phyloP scores from a whole-genome alignment of 2,888 invertebrate genomes.

The Philereme transversata region DNA sequence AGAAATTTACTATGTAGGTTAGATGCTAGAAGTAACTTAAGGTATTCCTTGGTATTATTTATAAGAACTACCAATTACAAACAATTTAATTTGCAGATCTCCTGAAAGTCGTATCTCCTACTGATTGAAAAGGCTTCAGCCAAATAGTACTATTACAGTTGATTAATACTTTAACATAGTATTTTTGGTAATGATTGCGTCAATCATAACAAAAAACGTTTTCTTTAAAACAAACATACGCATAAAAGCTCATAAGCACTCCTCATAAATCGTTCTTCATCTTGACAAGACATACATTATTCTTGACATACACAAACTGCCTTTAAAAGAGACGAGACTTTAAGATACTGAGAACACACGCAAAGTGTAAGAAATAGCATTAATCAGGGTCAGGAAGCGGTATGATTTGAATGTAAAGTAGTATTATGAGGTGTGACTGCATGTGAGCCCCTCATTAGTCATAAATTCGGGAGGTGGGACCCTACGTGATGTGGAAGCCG shows the following conservation, averaged over 20 bases:
- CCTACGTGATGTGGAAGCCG: constrained; percentile 68
- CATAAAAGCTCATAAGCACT: constrained; percentile 3
- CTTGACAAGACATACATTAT: constrained; percentile 36
- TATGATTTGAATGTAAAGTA: constrained; percentile 82
- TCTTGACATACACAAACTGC: constrained; percentile 28
- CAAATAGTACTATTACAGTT: too few species aligned
- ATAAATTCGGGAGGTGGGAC: constrained; percentile 66
- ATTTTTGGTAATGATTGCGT: neutral
- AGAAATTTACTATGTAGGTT: too few species aligned
- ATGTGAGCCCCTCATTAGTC: constrained; percentile 82
- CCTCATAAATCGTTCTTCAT: constrained; percentile 35
- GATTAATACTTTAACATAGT: too few species aligned
- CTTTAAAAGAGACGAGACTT: neutral
- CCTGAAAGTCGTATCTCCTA: too few species aligned
- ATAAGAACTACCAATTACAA: too few species aligned
- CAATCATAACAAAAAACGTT: constrained; percentile 3
- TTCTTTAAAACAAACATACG: neutral
- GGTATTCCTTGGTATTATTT: too few species aligned
- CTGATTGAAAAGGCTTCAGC: too few species aligned
- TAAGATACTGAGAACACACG: constrained; percentile 2
- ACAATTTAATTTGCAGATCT: too few species aligned
- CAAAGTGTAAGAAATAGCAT: constrained; percentile 77
- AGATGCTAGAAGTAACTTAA: too few species aligned
- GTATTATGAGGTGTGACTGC: constrained; percentile 61
- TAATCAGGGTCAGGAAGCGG: constrained; percentile 78